Base-by-base conservation (phyloP, 2,797 vertebrate species). In the Ptychadena robeensis region DNA sequence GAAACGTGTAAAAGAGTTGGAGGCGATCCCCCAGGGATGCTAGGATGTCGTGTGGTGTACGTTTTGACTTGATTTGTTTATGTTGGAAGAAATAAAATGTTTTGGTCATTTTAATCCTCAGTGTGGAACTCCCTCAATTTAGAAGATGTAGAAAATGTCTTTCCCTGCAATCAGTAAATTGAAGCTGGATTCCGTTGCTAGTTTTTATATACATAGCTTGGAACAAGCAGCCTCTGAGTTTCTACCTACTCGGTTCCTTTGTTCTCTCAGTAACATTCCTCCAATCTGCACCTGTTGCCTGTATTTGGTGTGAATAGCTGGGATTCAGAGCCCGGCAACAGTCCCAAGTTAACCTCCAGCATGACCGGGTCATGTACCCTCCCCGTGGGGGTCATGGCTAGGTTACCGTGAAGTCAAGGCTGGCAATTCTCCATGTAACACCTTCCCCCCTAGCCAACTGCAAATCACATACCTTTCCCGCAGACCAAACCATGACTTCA, bases 351-450 rank as follows among this genome's bases (percentile, higher is more conserved):
- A 85, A 91, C 88, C 85, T 90, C 90, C 92, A 86, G 83, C 88
- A 86, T 92, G 92, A 93, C 92, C 90, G 87, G 89, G 86, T 91
- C 89, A 92, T 91, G 90, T 88, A 89, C 91, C 89, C 89, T 91
- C 89, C 86, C 87, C 89, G n/a, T 84, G 68, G 89, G 91, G 95
- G 94, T 96, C 95, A 93, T 82, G 68, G 87, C 72, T 93, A 91
- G 96, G 96, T 96, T 95, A 95, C 90, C 94, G 95, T 90, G 79
- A 83, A 93, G 92, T 93, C 93, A 93, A 90, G 92, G 88, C 91
- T 93, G 93, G 89, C 91, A 89, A 89, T 84, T 79, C 79, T 90
- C 89, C 83, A 82, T 9, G 0, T 83, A 85, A 88, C 85, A 88
- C 89, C 91, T 92, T 91, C 88, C 87, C 57, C 68, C 35, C 22